Evolutionary conservation across 1,140 invertebrate genomes (phyloP), one percentile per base, ranked within the genome.

Genomic region (Adelges cooleyi): DNA sequence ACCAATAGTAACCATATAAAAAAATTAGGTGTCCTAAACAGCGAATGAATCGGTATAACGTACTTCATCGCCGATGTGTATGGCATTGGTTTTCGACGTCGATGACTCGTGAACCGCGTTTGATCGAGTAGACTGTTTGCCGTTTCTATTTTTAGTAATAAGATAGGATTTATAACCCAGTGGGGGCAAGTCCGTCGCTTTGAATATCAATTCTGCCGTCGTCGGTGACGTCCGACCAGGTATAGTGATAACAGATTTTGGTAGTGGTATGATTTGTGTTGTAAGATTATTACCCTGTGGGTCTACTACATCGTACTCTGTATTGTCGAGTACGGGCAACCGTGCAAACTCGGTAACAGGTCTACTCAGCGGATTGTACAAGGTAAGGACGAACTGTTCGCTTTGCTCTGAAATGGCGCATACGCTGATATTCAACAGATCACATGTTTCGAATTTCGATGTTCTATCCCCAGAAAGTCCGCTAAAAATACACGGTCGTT

Each of bases 311-410:
- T 33, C 49, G 46, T 65, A 67, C 9, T 56, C 66, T 1, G 71
- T 71, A 0, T 62, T 42, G 9, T 5, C 2, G 11, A 25, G n/a
- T 9, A 62, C 10, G 29, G 73, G 73, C 9, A 74, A 42, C 9
- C 71, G 56, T 13, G 73, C 67, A 50, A 65, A 67, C 6, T 62
- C 56, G 1, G 67, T 65, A 1, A 69, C 40, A 2, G 44, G 13
- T 20, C 68, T 68, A n/a, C 73, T 74, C 11, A 80, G 48, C 20
- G 81, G 79, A 71, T 85, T 85, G 68, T 77, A 77, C 6, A 77
- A 67, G 18, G 71, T 75, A 2, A 76, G 69, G 8, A 73, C 68
- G 53, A 77, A 76, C 68, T 74, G 67, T 56, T 73, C 71, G 25
- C 71, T 62, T 3, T 65, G 65, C 70, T 82, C 80, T 8, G 77